phyloP scores from a whole-genome alignment of 2,113 vertebrate genomes.

The human (Homo sapiens) region DNA sequence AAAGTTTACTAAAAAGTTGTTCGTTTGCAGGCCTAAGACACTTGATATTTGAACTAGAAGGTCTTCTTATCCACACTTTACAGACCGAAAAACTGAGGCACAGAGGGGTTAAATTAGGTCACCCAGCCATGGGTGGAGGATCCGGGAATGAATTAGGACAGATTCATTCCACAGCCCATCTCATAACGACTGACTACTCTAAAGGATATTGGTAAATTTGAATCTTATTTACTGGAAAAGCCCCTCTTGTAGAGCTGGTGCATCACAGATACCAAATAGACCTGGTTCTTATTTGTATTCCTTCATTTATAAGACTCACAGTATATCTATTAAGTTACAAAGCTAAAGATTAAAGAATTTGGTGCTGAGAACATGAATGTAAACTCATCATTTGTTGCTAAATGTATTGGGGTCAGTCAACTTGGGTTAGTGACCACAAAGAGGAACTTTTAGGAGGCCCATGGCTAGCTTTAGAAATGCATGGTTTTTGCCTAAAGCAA shows the following conservation, averaged over 20 bases:
- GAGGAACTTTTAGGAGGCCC: not conserved
- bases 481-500: not conserved
- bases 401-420: not conserved
- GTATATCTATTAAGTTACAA: not conserved
- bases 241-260: not conserved
- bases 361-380: not conserved
- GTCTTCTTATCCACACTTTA: not conserved
- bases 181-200: not conserved
- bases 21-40: not conserved
- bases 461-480: slow-evolving; percentile 18
- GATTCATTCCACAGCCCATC: not conserved
- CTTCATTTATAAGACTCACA: not conserved
- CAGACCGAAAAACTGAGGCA: slow-evolving; percentile 18
- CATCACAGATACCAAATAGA: not conserved
- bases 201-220: not conserved
- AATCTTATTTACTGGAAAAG: not conserved
- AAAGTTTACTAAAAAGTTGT: not conserved
- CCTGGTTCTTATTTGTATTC: not conserved
- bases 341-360: not conserved
- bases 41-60: not conserved
- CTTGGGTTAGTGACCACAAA: not conserved
- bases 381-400: not conserved
- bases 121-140: not conserved
- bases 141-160: not conserved
- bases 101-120: not conserved